Base-by-base conservation (phyloP, 2,113 vertebrate genomes). In the Egretta garzetta region DNA sequence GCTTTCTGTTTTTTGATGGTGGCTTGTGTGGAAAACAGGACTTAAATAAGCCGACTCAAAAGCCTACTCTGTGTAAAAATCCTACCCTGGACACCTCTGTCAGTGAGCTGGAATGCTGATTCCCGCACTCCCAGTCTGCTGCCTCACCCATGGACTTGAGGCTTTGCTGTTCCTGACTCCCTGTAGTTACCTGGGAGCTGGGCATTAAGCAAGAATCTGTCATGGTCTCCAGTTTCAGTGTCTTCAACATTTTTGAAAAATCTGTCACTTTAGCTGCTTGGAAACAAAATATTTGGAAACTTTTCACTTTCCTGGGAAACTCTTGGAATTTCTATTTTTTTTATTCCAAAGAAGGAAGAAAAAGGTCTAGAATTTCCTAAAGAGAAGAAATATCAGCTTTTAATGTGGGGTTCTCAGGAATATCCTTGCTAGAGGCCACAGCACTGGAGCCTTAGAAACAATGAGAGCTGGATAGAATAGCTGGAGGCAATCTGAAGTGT, bases 101-200 rank as follows among this genome's bases (percentile, higher is more conserved):
- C 47, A 67, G 27, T 50, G 50, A 80, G 19, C 24, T 59, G 17
- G 37, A 81, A 72, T 5, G 1, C 14, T 80, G 45, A 60, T 85
- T 85, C 20, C 30, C 0, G 0, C 30, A 33, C 8, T 90, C 26
- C 26, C 52, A 26, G 12, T 49, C 52, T 95, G 22, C 56, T 85
- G 39, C 56, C 49, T 82, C 35, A 24, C 8, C 33, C 9, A 0
- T 60, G 41, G 37, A n/a, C 14, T 8, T 1, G 1, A 10, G 28
- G 16, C 30, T 86, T 67, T 60, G 27, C 12, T 1, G 1, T 74
- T 68, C 82, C 47, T 62, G 37, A 28, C 6, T 89, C 37, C 12
- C 14, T 63, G 43, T 39, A 71, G 55, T 27, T 90, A 55, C 19
- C 23, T 11, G 12, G 9, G 7, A 74, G 3, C 14, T 90, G 20